These are phyloP conservation scores for Drosophila paranaensis DNA, from an alignment of 2,888 invertebrate genomes.

Conservation along the genomic window DNA sequence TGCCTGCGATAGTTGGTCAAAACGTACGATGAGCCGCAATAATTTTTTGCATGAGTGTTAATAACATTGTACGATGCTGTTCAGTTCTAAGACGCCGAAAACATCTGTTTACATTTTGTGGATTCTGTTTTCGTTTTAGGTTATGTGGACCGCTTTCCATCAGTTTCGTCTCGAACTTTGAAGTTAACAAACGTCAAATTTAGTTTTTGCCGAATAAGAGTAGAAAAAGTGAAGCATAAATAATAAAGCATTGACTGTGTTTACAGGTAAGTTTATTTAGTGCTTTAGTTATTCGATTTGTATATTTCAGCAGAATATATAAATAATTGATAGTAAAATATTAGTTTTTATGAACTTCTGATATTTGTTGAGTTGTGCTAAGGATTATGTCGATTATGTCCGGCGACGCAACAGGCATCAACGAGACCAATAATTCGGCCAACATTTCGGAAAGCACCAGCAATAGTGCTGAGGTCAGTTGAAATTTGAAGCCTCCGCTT, in stretches of 20 bases:
- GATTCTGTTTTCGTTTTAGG: background rate
- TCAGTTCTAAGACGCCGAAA: background rate
- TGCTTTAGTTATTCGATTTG: too few species aligned
- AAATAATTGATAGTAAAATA: background rate
- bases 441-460: slow-evolving; percentile 37
- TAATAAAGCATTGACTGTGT: background rate
- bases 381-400: slow-evolving; percentile 39
- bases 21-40: background rate
- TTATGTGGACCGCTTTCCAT: background rate
- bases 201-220: background rate
- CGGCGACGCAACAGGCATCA: slow-evolving; percentile 44
- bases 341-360: background rate
- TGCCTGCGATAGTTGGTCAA: background rate
- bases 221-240: too few species aligned
- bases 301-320: background rate
- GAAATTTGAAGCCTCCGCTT: background rate
- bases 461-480: slow-evolving; percentile 47
- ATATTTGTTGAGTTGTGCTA: background rate
- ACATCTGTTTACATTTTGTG: slow-evolving; percentile 5
- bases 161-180: background rate
- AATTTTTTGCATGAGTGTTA: background rate
- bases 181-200: background rate
- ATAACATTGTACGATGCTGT: slow-evolving; percentile 12
- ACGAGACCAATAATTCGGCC: slow-evolving; percentile 35
- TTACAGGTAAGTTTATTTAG: background rate